Evolutionary conservation across 2,797 vertebrate species (phyloP), one percentile per base, ranked within the genome.

Genomic region (Clarias fuscus): DNA sequence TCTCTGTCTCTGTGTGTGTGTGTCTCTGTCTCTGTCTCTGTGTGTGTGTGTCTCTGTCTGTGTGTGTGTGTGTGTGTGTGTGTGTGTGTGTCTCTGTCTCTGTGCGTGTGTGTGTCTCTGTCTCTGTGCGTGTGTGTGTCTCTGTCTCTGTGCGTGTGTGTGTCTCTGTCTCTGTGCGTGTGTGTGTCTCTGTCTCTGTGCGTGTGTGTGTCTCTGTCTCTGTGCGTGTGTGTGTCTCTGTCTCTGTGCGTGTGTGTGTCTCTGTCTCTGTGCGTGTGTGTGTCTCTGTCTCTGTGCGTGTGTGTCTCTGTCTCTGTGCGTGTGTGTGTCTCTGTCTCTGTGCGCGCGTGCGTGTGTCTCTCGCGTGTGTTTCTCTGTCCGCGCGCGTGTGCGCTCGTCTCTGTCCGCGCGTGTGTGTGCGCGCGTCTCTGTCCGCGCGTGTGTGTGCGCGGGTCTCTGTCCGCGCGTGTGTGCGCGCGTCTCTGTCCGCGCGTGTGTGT

Each of bases 161-260:
- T 30, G 1, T 30, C 30, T 30, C 1, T 30, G 30, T 30, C 30
- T 40, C 2, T 40, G 37, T 40, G 24, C 53, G 13, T 43, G 30
- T 78, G 86, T 86, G 84, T 67, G 10, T 33, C 71, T 86, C 61
- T 86, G 77, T 86, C 53, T 80, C 30, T 90, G 71, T 37, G 79
- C 58, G 48, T 80, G 56, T 53, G 59, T 33, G 75, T 87, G 58
- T 83, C 37, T 77, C 43, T 79, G 73, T 30, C 68, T 84, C 15
- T 86, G 68, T 20, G 24, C 56, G 13, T 43, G 30, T 79, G 86
- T 86, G 84, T 67, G 22, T 33, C 71, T 86, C 61, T 86, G 81
- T 48, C 78, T 85, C 78, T 85, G 77, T 86, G 53, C 30, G 30
- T 30, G 33, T 80, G 79, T 33, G 33, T 30, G 30, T 40, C 2